Evolutionary conservation across 2,888 invertebrate genomes (phyloP), one percentile per base, ranked within the genome.

Genomic region (Apeira syringaria): DNA sequence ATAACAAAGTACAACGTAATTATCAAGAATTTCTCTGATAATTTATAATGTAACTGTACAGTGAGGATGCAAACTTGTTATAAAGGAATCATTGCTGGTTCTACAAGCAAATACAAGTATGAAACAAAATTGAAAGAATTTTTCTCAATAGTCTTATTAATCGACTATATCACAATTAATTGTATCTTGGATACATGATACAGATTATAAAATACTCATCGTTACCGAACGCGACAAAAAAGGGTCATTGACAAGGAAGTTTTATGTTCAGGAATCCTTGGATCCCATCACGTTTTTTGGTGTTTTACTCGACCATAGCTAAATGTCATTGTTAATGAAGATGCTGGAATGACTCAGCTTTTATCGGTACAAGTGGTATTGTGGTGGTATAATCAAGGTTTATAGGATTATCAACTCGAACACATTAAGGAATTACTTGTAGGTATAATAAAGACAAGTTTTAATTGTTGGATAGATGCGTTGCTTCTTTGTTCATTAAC

Each of bases 221-320:
- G 39, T 10, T 36, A 31, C 35, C 26, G 20, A 39, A 24, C 18
- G 8, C 8, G 25, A 50, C 40, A 53, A 53, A 51, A 40, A 43
- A 28, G n/a, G 32, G 32, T 24, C 35, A 44, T 70, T 76, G 68
- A 74, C 60, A 49, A 26, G 8, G 18, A 32, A 22, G 67, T 61
- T 66, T 74, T 65, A 50, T 56, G 61, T 50, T 47, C 58, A 73
- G 77, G 82, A 83, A 85, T 86, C 72, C 58, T 64, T 63, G 68
- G 76, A 67, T 82, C 83, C 83, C 82, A 83, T 76, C 79, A 74
- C 46, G 69, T 81, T 83, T 86, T 85, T 79, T 76, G 68, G 63
- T 67, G 72, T 72, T 74, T 71, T 68, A 73, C 66, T 56, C 63
- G 50, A 43, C 80, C 86, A 78, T 83, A 68, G 68, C 84, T 71